phyloP scores from a whole-genome alignment of 2,888 invertebrate species.

The Pteria penguin region DNA sequence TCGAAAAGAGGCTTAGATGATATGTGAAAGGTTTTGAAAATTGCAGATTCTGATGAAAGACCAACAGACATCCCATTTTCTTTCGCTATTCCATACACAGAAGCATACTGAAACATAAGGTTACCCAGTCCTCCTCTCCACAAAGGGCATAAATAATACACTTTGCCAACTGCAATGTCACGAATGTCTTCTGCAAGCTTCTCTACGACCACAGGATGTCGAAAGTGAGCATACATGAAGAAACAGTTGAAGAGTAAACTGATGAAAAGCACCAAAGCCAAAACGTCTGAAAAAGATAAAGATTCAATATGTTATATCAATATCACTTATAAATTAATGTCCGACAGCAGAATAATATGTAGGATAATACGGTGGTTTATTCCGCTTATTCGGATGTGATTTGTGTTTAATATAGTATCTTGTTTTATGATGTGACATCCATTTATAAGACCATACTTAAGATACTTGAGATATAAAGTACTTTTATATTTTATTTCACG shows the following conservation, averaged over 20 bases:
- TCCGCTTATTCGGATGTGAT: no score
- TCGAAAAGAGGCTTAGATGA: conserved; percentile 8
- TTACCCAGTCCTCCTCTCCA: conserved; percentile 60
- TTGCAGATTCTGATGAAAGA: conserved; percentile 25
- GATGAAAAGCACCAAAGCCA: neutral
- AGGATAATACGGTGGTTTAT: no score
- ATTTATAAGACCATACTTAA: no score
- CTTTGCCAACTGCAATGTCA: neutral
- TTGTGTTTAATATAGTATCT: no score
- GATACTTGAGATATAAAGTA: no score
- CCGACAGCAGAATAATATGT: no score
- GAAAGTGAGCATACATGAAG: conserved; percentile 6
- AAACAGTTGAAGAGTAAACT: conserved; percentile 8
- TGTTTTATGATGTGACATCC: no score
- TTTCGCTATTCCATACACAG: conserved; percentile 54
- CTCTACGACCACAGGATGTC: neutral
- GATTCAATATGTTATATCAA: no score
- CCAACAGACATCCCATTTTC: conserved; percentile 41
- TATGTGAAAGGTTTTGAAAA: conserved; percentile 43
- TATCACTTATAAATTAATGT: no score
- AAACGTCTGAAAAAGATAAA: conserved; percentile 2
- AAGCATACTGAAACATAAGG: conserved; percentile 60
- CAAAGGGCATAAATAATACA: conserved; percentile 23
- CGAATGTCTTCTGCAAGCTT: neutral
- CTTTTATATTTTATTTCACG: no score